Conservation (phyloP, 2,797 vertebrate genomes). For the Gouania willdenowi region DNA sequence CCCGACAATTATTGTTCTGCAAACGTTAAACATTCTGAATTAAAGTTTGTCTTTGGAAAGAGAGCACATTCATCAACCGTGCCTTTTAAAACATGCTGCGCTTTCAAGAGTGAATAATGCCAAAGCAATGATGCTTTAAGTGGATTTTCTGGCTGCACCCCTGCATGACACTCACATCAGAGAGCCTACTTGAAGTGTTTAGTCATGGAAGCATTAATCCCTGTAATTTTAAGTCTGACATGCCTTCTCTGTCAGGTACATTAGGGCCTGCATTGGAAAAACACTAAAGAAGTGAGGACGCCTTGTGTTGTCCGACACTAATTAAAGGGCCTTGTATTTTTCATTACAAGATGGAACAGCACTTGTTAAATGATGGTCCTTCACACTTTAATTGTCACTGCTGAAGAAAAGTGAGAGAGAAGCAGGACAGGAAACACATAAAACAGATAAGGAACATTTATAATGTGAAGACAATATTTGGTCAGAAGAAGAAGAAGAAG, state of each 20-base stretch:
- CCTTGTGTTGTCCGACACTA: conserved; percentile 57
- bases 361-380: conserved; percentile 75
- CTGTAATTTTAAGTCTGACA: conserved; percentile 72
- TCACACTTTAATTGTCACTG: conserved; percentile 77
- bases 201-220: conserved; percentile 73
- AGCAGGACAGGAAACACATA: conserved; percentile 27
- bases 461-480: background rate
- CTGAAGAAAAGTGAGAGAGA: conserved; percentile 50
- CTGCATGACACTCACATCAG: conserved; percentile 60
- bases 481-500: conserved; percentile 17
- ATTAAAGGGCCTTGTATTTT: conserved; percentile 76
- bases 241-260: conserved; percentile 71
- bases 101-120: conserved; percentile 68
- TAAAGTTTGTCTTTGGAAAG: conserved; percentile 59
- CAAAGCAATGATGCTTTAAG: conserved; percentile 60
- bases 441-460: no score
- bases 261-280: conserved; percentile 61
- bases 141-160: conserved; percentile 69
- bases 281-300: conserved; percentile 58
- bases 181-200: conserved; percentile 68
- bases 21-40: conserved; percentile 59
- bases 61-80: conserved; percentile 56
- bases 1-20: conserved; percentile 49
- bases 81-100: conserved; percentile 48
- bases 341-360: conserved; percentile 70